Percentiles rank a stretch among this genome's conserved stretches.
Evolutionary conservation across 2,888 invertebrate genomes (phyloP).

Genomic region (Ariolimax columbianus): DNA sequence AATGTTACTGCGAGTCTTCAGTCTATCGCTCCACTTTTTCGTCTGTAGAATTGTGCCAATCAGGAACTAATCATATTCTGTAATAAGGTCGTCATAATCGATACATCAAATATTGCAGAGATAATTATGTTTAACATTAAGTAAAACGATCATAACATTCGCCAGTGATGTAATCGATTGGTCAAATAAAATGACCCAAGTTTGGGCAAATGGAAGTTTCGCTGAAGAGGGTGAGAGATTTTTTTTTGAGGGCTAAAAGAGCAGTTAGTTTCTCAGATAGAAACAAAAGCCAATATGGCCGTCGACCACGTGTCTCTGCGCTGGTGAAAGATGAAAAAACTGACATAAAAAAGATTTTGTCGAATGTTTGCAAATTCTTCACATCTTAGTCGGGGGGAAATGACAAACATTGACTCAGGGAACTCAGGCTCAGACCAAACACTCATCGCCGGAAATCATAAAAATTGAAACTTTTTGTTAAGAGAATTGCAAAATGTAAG

Average conservation of each 20-base stretch:
- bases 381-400: neutral
- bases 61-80: conserved; percentile 32
- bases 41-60: neutral
- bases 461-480: neutral
- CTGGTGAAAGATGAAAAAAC: neutral
- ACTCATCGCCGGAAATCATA: neutral
- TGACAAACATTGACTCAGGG: neutral
- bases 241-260: conserved; percentile 9
- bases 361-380: conserved; percentile 7
- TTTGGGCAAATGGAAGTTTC: neutral
- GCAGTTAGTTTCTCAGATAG: neutral
- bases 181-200: neutral
- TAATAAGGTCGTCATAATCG: conserved; percentile 10
- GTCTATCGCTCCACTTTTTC: too few relatives aligned
- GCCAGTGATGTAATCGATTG: conserved; percentile 30
- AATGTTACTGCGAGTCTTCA: neutral
- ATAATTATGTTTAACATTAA: conserved; percentile 41
- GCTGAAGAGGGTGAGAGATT: neutral
- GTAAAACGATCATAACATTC: conserved; percentile 34
- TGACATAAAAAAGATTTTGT: too few relatives aligned
- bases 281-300: conserved; percentile 14
- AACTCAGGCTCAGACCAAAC: neutral
- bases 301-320: neutral
- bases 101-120: conserved; percentile 39
- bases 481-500: neutral